These are phyloP conservation scores for Eilema caniola DNA, from an alignment of 2,888 invertebrate species.

Conservation along the genomic window DNA sequence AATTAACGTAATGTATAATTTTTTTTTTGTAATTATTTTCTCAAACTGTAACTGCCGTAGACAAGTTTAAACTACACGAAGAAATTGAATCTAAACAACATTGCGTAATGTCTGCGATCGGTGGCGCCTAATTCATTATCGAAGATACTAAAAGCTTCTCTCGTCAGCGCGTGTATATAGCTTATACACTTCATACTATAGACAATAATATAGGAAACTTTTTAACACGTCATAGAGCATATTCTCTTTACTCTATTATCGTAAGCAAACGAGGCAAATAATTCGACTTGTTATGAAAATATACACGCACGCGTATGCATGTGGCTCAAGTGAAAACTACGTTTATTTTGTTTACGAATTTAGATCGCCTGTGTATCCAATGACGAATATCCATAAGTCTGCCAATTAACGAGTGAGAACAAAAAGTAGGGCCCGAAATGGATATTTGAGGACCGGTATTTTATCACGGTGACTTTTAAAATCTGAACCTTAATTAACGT, in stretches of 20 bases:
- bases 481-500: conserved; percentile 42
- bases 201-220: conserved; percentile 84
- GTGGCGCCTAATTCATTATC: conserved; percentile 57
- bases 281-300: conserved; percentile 83
- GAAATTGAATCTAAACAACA: conserved; percentile 30
- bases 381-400: conserved; percentile 43
- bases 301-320: conserved; percentile 74
- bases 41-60: not conserved
- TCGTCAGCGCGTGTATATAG: conserved; percentile 66
- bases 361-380: conserved; percentile 45
- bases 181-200: conserved; percentile 76
- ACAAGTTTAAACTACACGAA: conserved; percentile 14
- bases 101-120: conserved; percentile 35
- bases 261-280: conserved; percentile 77
- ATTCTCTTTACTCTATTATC: conserved; percentile 58
- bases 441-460: conserved; percentile 49
- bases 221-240: conserved; percentile 78
- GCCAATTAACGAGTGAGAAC: conserved; percentile 47
- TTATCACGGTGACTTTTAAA: conserved; percentile 51
- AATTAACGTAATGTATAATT: not conserved
- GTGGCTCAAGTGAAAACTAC: conserved; percentile 62
- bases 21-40: not conserved
- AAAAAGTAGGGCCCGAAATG: conserved; percentile 48
- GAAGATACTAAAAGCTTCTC: conserved; percentile 76
- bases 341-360: conserved; percentile 53